Conservation (phyloP, 2,113 vertebrate species). For the Spea multiplicata region DNA sequence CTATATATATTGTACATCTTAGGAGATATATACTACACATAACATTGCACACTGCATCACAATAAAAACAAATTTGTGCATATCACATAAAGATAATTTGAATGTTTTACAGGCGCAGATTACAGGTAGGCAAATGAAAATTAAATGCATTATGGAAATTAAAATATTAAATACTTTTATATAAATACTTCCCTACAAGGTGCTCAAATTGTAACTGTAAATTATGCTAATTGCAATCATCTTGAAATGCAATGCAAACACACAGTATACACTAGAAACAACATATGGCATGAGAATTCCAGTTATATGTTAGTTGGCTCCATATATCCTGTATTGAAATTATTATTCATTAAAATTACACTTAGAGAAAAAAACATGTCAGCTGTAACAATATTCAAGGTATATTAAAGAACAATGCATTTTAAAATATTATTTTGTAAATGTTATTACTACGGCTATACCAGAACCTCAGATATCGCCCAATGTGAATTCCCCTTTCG, state of each 20-base stretch:
- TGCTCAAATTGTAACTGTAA: conserved; percentile 15
- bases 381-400: too few species aligned
- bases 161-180: conserved; percentile 37
- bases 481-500: too few species aligned
- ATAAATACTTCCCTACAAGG: conserved; percentile 13
- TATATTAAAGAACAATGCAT: too few species aligned
- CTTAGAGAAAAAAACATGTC: too few species aligned
- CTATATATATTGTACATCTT: too few species aligned
- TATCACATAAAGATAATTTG: conserved; percentile 20
- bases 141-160: conserved; percentile 39
- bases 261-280: conserved; percentile 24
- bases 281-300: background rate
- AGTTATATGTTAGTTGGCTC: too few species aligned
- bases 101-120: conserved; percentile 14
- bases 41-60: background rate
- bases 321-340: too few species aligned
- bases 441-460: too few species aligned
- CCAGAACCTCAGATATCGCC: too few species aligned
- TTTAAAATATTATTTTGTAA: too few species aligned
- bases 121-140: background rate
- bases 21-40: background rate
- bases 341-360: too few species aligned
- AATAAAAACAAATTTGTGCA: conserved; percentile 11
- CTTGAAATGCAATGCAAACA: conserved; percentile 28
- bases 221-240: conserved; percentile 48